phyloP scores from a whole-genome alignment of 23 tunicate genomes.

The Aplidium turbinatum region DNA sequence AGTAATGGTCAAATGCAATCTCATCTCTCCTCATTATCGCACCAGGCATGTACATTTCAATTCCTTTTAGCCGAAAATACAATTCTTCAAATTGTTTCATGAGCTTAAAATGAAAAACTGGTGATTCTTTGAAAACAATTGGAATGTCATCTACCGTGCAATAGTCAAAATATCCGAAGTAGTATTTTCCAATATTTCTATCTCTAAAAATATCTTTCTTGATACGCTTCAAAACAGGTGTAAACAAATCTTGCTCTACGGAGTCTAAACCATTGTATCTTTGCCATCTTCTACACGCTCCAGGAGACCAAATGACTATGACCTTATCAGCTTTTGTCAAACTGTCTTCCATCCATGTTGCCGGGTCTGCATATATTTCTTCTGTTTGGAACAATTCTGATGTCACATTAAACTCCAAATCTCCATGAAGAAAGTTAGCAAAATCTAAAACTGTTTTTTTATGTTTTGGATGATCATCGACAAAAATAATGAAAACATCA shows the following conservation, averaged over 20 bases:
- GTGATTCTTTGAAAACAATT: constrained; percentile 10
- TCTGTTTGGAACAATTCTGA: constrained; percentile 29
- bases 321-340: constrained; percentile 49
- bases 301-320: constrained; percentile 51
- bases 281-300: constrained; percentile 18
- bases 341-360: constrained; percentile 41
- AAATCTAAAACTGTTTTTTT: constrained; percentile 43
- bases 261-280: not conserved
- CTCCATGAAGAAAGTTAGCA: constrained; percentile 54
- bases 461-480: constrained; percentile 58
- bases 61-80: constrained; percentile 41
- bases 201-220: constrained; percentile 35
- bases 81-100: constrained; percentile 65
- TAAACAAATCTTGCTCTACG: constrained; percentile 22
- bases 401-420: constrained; percentile 62
- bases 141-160: constrained; percentile 37
- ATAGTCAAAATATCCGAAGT: constrained; percentile 59
- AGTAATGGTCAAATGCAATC: constrained; percentile 23
- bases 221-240: constrained; percentile 48
- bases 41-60: constrained; percentile 43
- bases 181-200: constrained; percentile 41
- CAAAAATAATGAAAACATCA: constrained; percentile 33
- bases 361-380: constrained; percentile 15
- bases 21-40: not conserved
- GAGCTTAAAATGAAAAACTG: constrained; percentile 26